Evolutionary conservation across 2,888 invertebrate species (phyloP), one percentile per base, ranked within the genome.

Genomic region (Cephus spinipes): DNA sequence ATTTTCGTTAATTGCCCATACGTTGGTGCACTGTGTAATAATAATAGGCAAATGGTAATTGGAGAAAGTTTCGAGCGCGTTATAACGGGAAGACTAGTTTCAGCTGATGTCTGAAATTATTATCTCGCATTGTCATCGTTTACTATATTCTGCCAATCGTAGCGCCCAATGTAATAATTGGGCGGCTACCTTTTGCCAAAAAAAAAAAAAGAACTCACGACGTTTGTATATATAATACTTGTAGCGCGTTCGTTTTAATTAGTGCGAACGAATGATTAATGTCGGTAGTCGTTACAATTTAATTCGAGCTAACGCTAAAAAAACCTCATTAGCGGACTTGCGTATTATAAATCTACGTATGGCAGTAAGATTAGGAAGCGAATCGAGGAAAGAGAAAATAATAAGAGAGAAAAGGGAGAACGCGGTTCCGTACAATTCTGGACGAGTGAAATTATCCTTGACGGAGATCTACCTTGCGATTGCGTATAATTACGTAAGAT

Each of bases 341-440:
- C 32, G 31, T 71, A 71, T 71, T 15, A 32, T 32, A 32, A 71
- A 12, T 69, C 33, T 71, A 71, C 4, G 12, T 71, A 55, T 71
- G 71, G 71, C 71, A 71, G 71, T 71, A 55, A 55, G 71, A 71
- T 71, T 71, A 71, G 71, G 71, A 71, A 71, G 71, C 71, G 55
- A 55, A 55, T 55, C 23, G 55, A 55, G 55, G 55, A 55, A 55
- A 55, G 55, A 55, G 55, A 55, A 55, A 55, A 55, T 55, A 55
- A 55, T 40, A 6, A 23, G 23, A 55, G 55, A 55, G 9, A 55
- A 55, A 23, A 55, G 15, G 23, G 55, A 55, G 23, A 23, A 55
- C 55, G 23, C 55, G 3, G 55, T 55, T 55, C 23, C 55, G 55
- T 55, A 15, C 1, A 55, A 9, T 9, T 55, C 55, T 55, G 9